phyloP scores from a whole-genome alignment of 2,797 vertebrate genomes.

The Paramormyrops hopkinsi region DNA sequence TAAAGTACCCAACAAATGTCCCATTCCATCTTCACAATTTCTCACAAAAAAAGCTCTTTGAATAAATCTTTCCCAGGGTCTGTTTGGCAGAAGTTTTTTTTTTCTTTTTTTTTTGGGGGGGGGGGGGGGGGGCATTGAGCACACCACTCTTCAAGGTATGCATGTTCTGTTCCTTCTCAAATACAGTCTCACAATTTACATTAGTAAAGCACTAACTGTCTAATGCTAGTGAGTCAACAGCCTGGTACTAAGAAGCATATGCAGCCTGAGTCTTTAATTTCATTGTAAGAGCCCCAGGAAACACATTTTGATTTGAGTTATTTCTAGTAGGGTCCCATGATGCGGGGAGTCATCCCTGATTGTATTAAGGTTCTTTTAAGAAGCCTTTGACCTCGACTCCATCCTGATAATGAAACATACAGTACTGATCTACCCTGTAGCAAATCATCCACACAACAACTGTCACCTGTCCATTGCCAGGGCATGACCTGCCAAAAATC shows the following conservation, averaged over 20 bases:
- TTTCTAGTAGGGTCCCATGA: not conserved
- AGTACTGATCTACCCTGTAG: not conserved
- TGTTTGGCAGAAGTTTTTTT: not conserved
- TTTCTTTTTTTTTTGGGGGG: not conserved
- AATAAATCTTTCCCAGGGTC: not conserved
- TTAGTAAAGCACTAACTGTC: not conserved
- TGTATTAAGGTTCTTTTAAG: not conserved
- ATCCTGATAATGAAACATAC: slow-evolving; percentile 13
- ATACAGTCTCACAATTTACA: not conserved
- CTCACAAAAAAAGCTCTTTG: slow-evolving; percentile 8
- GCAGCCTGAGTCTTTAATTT: not conserved
- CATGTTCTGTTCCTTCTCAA: not conserved
- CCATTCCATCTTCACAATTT: not conserved
- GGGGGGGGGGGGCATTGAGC: not conserved
- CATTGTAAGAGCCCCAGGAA: not conserved
- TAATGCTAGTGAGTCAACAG: not conserved
- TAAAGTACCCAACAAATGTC: slow-evolving; percentile 10
- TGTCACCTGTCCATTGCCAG: not conserved
- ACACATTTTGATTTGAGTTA: not conserved
- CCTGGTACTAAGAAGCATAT: not conserved
- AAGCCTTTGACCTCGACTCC: not conserved
- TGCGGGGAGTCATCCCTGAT: not conserved
- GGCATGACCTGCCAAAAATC: not conserved
- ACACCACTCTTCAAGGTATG: not conserved
- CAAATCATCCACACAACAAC: not conserved